Evolutionary conservation across 1,140 invertebrate genomes (phyloP).

Genomic region (Aricia agestis): DNA sequence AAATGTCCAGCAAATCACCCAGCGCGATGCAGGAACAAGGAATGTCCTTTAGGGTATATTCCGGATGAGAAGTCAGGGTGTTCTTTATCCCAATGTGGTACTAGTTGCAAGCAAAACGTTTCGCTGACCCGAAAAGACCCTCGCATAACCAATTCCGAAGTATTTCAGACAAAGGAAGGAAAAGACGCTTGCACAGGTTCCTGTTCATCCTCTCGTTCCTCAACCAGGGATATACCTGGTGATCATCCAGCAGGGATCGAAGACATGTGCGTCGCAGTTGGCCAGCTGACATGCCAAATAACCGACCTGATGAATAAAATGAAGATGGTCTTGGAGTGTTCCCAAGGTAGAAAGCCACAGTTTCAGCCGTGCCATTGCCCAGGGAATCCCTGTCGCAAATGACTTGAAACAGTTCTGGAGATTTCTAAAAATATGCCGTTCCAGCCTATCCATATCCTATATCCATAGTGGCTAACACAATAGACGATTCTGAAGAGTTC

Average conservation of each 20-base stretch:
- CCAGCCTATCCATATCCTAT: no score
- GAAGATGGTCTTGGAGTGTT: conserved; percentile 31
- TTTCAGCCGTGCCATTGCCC: conserved; percentile 53
- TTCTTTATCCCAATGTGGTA: not conserved
- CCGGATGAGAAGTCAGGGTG: not conserved
- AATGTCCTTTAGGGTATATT: conserved; percentile 32
- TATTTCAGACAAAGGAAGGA: conserved; percentile 13
- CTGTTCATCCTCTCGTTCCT: conserved; percentile 32
- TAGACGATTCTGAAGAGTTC: no score
- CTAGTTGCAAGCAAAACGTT: not conserved
- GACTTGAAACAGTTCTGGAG: not conserved
- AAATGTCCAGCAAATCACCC: conserved; percentile 38
- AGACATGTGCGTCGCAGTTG: conserved; percentile 55
- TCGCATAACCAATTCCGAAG: not conserved
- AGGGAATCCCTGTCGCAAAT: conserved; percentile 39
- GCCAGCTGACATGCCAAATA: conserved; percentile 46
- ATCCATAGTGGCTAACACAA: no score
- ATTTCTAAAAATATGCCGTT: no score
- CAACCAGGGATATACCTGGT: conserved; percentile 29
- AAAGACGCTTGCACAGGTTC: not conserved
- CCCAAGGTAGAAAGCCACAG: conserved; percentile 18
- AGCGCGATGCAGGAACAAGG: conserved; percentile 30
- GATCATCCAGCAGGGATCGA: conserved; percentile 37
- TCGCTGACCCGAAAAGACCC: not conserved
- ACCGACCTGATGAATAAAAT: conserved; percentile 48